phyloP scores from a whole-genome alignment of 2,797 vertebrate genomes.

The Balearica regulorum region DNA sequence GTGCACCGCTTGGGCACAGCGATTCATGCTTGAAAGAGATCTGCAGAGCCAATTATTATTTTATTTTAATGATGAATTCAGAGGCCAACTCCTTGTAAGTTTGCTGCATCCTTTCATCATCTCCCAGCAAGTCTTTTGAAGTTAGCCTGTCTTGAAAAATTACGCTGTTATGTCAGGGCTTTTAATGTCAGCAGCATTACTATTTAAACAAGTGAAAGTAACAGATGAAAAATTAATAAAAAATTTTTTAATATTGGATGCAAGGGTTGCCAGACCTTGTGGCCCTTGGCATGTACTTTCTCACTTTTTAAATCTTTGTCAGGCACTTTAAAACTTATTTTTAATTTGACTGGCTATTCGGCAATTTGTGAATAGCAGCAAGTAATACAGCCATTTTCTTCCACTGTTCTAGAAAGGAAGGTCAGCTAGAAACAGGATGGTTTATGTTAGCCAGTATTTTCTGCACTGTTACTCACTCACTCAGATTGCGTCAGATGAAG shows the following conservation, averaged over 20 bases:
- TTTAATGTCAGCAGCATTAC: slow-evolving; percentile 19
- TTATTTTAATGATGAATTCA: slow-evolving; percentile 20
- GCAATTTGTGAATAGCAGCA: slow-evolving; percentile 1
- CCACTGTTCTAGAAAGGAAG: not conserved
- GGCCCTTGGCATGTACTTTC: not conserved
- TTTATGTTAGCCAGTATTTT: not conserved
- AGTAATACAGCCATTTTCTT: not conserved
- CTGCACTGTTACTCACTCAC: not conserved
- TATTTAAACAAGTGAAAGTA: slow-evolving; percentile 40
- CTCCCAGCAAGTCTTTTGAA: slow-evolving; percentile 21
- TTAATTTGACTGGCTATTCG: not conserved
- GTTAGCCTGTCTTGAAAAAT: slow-evolving; percentile 29
- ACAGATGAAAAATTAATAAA: slow-evolving; percentile 16
- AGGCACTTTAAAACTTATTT: slow-evolving; percentile 1
- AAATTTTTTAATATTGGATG: not conserved
- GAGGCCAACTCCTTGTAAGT: not conserved
- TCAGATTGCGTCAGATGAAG: not conserved
- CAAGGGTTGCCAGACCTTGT: not conserved
- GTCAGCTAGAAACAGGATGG: not conserved
- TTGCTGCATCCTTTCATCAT: slow-evolving; percentile 32
- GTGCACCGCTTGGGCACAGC: accelerated
- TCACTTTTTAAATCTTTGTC: slow-evolving; percentile 5
- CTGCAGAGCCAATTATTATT: slow-evolving; percentile 16
- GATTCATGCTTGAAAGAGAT: not conserved
- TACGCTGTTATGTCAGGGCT: not conserved